Percentiles rank a stretch among this genome's conserved stretches.
Evolutionary conservation across 1,140 invertebrate genomes (phyloP).

Genomic region (Drosophila repletoides): DNA sequence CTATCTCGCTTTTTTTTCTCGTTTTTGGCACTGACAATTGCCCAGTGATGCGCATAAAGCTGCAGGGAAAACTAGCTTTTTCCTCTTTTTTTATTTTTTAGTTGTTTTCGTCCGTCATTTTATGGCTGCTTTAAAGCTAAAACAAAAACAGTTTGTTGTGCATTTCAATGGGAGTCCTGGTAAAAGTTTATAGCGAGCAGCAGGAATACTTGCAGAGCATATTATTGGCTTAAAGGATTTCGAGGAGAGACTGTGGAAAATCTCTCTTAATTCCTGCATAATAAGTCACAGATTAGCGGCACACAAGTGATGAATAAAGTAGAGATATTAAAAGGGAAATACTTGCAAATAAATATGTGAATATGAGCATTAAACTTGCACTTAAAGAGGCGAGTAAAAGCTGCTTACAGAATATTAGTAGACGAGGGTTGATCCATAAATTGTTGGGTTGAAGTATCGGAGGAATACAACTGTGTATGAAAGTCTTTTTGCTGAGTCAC

Average conservation of each 20-base stretch:
- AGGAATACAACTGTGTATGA: too few species aligned
- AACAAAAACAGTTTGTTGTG: too few species aligned
- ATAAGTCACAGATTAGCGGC: neutral
- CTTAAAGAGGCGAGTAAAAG: too few species aligned
- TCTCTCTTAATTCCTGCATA: neutral
- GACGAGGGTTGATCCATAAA: too few species aligned
- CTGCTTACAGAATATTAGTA: too few species aligned
- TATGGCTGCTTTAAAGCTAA: neutral
- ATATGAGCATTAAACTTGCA: too few species aligned
- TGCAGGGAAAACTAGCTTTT: constrained; percentile 4
- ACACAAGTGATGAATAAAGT: too few species aligned
- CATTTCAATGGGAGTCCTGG: too few species aligned
- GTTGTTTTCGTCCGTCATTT: neutral
- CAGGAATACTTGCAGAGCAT: neutral
- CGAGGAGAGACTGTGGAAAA: neutral
- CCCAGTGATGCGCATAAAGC: constrained; percentile 10
- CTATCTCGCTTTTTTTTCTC: neutral
- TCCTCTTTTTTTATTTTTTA: neutral
- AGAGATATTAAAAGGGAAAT: too few species aligned
- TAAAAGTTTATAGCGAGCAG: neutral
- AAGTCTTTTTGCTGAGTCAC: too few species aligned
- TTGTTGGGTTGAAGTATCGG: too few species aligned
- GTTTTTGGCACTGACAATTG: constrained; percentile 16
- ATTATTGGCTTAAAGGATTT: neutral
- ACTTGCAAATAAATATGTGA: too few species aligned